Evolutionary conservation across 2,113 vertebrate species (phyloP).

Genomic region (Tragelaphus strepsiceros): DNA sequence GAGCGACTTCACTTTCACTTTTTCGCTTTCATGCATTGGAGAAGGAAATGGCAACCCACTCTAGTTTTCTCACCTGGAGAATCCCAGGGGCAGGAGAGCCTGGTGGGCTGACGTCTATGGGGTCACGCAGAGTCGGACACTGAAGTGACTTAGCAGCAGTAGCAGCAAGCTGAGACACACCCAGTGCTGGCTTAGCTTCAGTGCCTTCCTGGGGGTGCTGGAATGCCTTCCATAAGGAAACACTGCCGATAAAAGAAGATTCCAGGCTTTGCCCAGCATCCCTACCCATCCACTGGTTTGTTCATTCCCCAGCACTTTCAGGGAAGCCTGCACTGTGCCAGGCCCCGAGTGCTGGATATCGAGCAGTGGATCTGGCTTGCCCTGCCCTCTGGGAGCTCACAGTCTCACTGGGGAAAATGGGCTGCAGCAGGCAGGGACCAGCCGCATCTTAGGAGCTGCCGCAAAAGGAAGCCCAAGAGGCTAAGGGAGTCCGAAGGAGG

Average conservation of each 20-base stretch:
- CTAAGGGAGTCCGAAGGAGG: neutral
- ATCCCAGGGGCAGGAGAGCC: too few relatives aligned
- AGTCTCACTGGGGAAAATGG: neutral
- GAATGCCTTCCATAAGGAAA: neutral
- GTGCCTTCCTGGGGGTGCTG: neutral
- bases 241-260: neutral
- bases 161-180: neutral
- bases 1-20: too few relatives aligned
- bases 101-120: too few relatives aligned
- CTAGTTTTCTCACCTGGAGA: too few relatives aligned
- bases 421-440: neutral
- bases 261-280: neutral
- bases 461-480: neutral
- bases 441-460: accelerated
- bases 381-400: neutral
- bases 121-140: too few relatives aligned
- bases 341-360: neutral
- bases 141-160: too few relatives aligned
- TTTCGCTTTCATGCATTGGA: too few relatives aligned
- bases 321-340: neutral
- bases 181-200: neutral
- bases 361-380: neutral
- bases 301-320: neutral
- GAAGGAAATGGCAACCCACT: too few relatives aligned
- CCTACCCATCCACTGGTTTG: too few relatives aligned